phyloP scores from a whole-genome alignment of 1,140 invertebrate genomes.

The Ridgeia piscesae region DNA sequence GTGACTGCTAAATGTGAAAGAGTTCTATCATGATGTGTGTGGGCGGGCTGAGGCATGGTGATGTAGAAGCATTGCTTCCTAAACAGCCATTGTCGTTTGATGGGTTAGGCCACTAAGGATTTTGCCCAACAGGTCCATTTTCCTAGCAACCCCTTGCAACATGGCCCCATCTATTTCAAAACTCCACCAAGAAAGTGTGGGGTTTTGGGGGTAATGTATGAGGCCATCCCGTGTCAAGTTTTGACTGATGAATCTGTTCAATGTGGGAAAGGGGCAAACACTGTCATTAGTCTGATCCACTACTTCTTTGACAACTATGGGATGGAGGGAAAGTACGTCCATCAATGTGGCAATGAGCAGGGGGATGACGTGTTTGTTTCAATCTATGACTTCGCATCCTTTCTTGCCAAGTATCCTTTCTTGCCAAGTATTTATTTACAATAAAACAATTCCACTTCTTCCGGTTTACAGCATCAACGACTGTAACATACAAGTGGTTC shows the following conservation, averaged over 20 bases:
- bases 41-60: too few relatives aligned
- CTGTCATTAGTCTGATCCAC: conserved; percentile 36
- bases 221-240: conserved; percentile 32
- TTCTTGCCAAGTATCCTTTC: conserved; percentile 29
- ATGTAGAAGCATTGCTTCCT: background rate
- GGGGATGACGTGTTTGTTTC: conserved; percentile 30
- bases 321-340: conserved; percentile 32
- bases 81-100: background rate
- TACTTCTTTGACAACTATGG: conserved; percentile 37
- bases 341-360: conserved; percentile 27
- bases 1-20: too few relatives aligned
- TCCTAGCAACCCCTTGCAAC: conserved; percentile 33
- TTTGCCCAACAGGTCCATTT: conserved; percentile 41
- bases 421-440: conserved; percentile 27
- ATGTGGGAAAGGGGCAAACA: conserved; percentile 36
- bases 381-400: conserved; percentile 32
- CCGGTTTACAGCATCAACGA: conserved; percentile 21
- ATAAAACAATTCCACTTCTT: conserved; percentile 32
- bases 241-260: conserved; percentile 30
- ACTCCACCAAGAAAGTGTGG: conserved; percentile 38
- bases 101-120: conserved; percentile 37
- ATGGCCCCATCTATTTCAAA: conserved; percentile 38
- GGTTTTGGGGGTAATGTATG: conserved; percentile 37
- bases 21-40: too few relatives aligned
- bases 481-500: conserved; percentile 14